Conservation (phyloP, 2,797 vertebrate species). For the Lemur catta region DNA sequence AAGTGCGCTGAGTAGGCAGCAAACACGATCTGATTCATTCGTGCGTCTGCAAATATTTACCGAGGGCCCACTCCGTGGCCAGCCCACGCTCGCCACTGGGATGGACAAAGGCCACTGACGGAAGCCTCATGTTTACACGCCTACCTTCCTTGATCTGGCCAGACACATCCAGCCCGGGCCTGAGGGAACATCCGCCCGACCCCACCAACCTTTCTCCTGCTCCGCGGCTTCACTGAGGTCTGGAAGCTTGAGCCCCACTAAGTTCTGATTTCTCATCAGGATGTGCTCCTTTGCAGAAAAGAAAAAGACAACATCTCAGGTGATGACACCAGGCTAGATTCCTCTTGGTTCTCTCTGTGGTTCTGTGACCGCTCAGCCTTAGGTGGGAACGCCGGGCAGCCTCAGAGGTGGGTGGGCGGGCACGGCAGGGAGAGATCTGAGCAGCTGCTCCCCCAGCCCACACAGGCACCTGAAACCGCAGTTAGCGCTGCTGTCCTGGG, state of each 20-base stretch:
- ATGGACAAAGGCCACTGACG: not conserved
- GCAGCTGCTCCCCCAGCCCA: not conserved
- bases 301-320: conserved; percentile 58
- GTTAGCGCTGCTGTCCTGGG: not conserved
- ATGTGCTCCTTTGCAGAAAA: conserved; percentile 92
- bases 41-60: not conserved
- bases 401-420: not conserved
- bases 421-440: not conserved
- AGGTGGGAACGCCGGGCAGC: not conserved
- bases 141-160: not conserved
- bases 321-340: not conserved
- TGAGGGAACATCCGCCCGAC: not conserved
- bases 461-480: not conserved
- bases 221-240: conserved; percentile 95
- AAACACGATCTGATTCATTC: not conserved
- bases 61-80: not conserved
- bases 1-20: not conserved
- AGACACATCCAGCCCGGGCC: not conserved
- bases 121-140: not conserved
- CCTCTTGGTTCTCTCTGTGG: not conserved
- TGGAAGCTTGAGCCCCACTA: conserved; percentile 92
- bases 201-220: conserved; percentile 93
- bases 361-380: not conserved
- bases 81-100: not conserved
- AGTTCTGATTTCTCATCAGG: conserved; percentile 94